Conservation (phyloP, 1,140 invertebrate genomes). For the Musca vetustissima region DNA sequence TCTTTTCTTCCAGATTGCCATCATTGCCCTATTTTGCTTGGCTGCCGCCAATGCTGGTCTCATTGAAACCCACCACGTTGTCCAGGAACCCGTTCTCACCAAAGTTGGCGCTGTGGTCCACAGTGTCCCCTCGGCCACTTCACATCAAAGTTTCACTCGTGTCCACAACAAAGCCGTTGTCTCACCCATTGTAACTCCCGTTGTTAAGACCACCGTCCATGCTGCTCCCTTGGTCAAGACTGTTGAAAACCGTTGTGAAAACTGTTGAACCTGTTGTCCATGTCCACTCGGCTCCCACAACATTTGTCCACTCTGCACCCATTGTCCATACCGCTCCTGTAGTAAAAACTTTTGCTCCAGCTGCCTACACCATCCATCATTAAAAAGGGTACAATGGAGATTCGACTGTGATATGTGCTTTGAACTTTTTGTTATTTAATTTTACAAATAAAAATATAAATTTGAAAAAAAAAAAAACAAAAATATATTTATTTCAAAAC, state of each 20-base stretch:
- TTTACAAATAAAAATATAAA: too few relatives aligned
- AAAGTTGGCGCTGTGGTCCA: constrained; percentile 47
- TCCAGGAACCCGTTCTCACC: constrained; percentile 46
- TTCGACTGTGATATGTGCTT: too few relatives aligned
- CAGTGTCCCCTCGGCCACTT: constrained; percentile 53
- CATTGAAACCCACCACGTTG: constrained; percentile 49
- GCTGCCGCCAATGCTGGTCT: constrained; percentile 58
- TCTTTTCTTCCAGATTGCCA: constrained; percentile 54
- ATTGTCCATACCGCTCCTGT: constrained; percentile 34
- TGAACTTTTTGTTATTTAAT: too few relatives aligned
- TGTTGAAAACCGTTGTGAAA: constrained; percentile 18
- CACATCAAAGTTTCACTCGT: constrained; percentile 57
- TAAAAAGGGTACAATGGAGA: background rate
- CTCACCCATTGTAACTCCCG: constrained; percentile 43
- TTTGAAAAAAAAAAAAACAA: too few relatives aligned
- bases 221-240: constrained; percentile 33
- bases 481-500: too few relatives aligned
- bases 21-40: constrained; percentile 55
- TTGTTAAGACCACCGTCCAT: constrained; percentile 44
- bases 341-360: constrained; percentile 11
- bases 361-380: constrained; percentile 11
- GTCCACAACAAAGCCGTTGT: constrained; percentile 45
- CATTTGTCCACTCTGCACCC: constrained; percentile 41
- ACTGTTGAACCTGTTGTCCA: constrained; percentile 52
- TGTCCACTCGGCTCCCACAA: constrained; percentile 26